phyloP scores from a whole-genome alignment of 2,113 vertebrate species.

The Hemicordylus capensis region DNA sequence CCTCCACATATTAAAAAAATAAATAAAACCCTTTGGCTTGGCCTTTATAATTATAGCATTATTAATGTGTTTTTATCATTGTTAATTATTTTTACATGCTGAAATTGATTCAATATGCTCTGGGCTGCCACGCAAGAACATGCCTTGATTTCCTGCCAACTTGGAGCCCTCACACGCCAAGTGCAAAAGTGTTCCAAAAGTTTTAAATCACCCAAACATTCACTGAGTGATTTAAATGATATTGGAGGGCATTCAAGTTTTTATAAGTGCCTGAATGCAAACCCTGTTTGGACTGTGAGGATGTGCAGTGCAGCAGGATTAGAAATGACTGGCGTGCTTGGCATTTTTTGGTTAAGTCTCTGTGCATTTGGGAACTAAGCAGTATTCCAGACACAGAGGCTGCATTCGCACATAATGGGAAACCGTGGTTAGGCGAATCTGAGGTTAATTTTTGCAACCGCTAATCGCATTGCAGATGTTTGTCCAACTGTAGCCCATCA shows the following conservation, averaged over 20 bases:
- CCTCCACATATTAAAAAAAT: not conserved
- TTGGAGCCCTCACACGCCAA: slow-evolving; percentile 56
- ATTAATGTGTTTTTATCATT: slow-evolving; percentile 73
- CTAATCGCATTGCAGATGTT: too few species aligned
- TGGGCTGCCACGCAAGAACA: slow-evolving; percentile 69
- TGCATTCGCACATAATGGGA: too few species aligned
- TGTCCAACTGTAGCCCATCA: too few species aligned
- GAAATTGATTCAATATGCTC: slow-evolving; percentile 75
- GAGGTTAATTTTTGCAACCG: too few species aligned
- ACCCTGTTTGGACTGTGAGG: slow-evolving; percentile 58
- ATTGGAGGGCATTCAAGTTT: slow-evolving; percentile 72
- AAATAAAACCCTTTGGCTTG: slow-evolving; percentile 52
- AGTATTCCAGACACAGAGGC: slow-evolving; percentile 23
- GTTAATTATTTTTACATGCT: slow-evolving; percentile 75
- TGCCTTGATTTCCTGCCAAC: slow-evolving; percentile 70
- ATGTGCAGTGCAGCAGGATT: slow-evolving; percentile 61
- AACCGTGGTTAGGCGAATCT: too few species aligned
- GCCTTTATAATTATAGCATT: slow-evolving; percentile 66
- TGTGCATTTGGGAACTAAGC: slow-evolving; percentile 49
- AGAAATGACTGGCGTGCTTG: slow-evolving; percentile 65
- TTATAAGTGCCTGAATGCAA: slow-evolving; percentile 66
- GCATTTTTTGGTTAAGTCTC: slow-evolving; percentile 63
- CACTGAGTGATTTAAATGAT: slow-evolving; percentile 70
- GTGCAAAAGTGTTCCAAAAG: slow-evolving; percentile 65
- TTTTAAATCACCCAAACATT: slow-evolving; percentile 70